Percentiles rank a stretch among this genome's conserved stretches.
Conservation (phyloP, 2,113 vertebrate species). For the Dermatemys mawii region DNA sequence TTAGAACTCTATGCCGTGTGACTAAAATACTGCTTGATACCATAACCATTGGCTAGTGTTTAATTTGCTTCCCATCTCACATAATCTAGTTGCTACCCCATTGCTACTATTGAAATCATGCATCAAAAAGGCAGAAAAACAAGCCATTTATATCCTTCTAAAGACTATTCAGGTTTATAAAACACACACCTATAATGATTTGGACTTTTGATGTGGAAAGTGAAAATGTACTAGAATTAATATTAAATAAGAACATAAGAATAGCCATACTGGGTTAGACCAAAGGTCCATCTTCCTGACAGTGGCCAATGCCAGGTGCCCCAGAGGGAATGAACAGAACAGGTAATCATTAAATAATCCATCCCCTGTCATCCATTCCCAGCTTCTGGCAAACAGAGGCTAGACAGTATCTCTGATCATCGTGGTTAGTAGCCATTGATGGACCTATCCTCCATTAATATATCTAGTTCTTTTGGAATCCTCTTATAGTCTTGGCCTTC, state of each 20-base stretch:
- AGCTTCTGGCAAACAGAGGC: too few relatives aligned
- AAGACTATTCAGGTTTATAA: neutral
- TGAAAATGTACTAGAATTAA: neutral
- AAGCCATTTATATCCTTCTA: neutral
- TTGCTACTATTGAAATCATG: neutral
- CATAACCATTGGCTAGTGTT: neutral
- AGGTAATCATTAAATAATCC: too few relatives aligned
- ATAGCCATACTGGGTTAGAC: too few relatives aligned
- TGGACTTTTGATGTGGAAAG: neutral
- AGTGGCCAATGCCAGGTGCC: too few relatives aligned
- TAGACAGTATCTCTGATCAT: too few relatives aligned
- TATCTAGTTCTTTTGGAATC: too few relatives aligned
- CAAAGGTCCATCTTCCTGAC: too few relatives aligned
- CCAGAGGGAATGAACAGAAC: too few relatives aligned
- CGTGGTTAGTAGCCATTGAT: too few relatives aligned
- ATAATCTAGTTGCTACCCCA: neutral
- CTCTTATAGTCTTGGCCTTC: too few relatives aligned
- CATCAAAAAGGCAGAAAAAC: neutral
- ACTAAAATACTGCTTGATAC: neutral
- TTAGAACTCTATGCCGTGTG: neutral
- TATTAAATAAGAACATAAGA: neutral
- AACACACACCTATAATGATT: neutral
- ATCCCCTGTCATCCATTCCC: too few relatives aligned
- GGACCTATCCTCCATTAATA: too few relatives aligned
- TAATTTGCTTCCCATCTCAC: neutral